phyloP scores from a whole-genome alignment of 37 sponge, comb jelly and placozoan species.

The Bolinopsis microptera region DNA sequence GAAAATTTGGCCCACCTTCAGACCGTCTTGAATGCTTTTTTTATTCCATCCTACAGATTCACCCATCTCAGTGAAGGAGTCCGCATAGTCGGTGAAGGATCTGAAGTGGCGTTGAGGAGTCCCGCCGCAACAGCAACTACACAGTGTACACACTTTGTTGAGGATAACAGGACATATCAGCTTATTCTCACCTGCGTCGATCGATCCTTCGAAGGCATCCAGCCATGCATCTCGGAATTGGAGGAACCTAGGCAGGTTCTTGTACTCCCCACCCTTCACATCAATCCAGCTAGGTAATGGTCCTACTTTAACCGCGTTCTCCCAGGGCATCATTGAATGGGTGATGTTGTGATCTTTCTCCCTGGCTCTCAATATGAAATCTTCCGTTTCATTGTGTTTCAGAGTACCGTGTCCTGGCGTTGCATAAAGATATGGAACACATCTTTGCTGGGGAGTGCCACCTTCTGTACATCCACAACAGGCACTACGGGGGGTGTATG shows the following conservation, averaged over 20 bases:
- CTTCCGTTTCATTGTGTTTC: background rate
- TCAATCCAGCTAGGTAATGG: background rate
- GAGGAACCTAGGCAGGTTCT: background rate
- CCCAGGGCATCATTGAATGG: background rate
- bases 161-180: background rate
- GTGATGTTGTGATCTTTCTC: background rate
- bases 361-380: background rate
- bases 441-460: background rate
- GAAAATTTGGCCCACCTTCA: background rate
- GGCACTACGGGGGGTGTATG: too few relatives aligned
- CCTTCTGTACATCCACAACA: too few relatives aligned
- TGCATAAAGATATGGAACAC: background rate
- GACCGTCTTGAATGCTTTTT: background rate
- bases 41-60: background rate
- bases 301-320: background rate
- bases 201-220: background rate
- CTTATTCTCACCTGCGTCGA: background rate
- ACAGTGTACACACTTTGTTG: background rate
- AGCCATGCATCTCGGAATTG: background rate
- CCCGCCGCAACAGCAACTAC: too few relatives aligned
- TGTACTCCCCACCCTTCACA: background rate
- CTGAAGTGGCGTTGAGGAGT: too few relatives aligned
- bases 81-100: background rate
- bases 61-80: background rate
- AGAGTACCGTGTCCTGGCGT: background rate